These are phyloP conservation scores for Synergus umbraculus DNA, from an alignment of 2,888 invertebrate species.

Conservation along the genomic window DNA sequence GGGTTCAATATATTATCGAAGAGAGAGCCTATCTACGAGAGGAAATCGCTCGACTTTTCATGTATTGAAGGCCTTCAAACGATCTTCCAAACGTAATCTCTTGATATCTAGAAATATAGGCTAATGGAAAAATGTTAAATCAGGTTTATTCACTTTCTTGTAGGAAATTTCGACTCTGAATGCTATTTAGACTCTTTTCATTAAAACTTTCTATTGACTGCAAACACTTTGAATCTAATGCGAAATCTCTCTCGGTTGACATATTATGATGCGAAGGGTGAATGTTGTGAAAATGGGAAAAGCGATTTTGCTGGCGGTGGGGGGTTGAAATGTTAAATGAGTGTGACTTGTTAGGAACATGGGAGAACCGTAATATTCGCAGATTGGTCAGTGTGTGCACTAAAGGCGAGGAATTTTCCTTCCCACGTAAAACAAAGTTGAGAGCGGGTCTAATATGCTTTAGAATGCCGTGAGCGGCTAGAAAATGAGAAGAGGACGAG, in stretches of 20 bases:
- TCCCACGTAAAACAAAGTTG: slow-evolving; percentile 62
- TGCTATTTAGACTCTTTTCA: too few species aligned
- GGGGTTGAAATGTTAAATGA: slow-evolving; percentile 38
- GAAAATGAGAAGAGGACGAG: slow-evolving; percentile 49
- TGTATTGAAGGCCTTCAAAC: slow-evolving; percentile 8
- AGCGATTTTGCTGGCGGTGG: background rate
- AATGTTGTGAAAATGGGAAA: slow-evolving; percentile 28
- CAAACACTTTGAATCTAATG: background rate
- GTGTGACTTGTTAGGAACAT: slow-evolving; percentile 29
- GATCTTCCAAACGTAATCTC: background rate
- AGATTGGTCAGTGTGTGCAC: slow-evolving; percentile 42
- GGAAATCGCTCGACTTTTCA: slow-evolving; percentile 34
- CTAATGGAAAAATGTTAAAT: slow-evolving; percentile 3
- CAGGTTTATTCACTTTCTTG: background rate
- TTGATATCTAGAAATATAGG: slow-evolving; percentile 1
- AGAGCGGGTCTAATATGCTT: slow-evolving; percentile 68
- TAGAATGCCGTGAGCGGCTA: slow-evolving; percentile 47
- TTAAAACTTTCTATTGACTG: too few species aligned
- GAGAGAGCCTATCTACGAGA: slow-evolving; percentile 13
- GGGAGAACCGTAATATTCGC: slow-evolving; percentile 32
- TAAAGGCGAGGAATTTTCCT: slow-evolving; percentile 50
- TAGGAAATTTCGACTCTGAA: background rate
- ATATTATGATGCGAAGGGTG: background rate
- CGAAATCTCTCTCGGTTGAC: background rate
- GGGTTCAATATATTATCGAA: slow-evolving; percentile 30